These are phyloP conservation scores for Chrysodeixis includens DNA, from an alignment of 2,888 invertebrate species.

Conservation along the genomic window DNA sequence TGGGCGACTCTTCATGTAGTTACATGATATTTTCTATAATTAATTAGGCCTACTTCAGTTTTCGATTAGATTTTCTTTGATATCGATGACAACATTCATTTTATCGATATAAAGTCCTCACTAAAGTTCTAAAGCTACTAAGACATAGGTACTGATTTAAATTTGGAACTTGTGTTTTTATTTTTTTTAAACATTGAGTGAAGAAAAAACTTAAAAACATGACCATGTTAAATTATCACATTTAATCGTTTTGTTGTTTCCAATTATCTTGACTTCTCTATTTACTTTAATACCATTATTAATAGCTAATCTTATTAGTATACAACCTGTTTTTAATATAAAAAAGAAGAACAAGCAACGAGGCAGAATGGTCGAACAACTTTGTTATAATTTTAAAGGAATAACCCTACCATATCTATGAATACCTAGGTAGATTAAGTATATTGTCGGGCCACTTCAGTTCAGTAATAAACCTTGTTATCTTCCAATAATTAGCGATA, in stretches of 20 bases:
- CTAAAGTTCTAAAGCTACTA: not conserved
- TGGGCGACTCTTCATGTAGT: constrained; percentile 37
- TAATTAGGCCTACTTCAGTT: constrained; percentile 8
- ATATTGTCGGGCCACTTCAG: constrained; percentile 79
- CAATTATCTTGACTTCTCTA: not conserved
- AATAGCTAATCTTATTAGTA: not conserved
- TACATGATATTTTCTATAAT: constrained; percentile 12
- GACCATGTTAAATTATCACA: not conserved
- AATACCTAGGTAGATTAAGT: constrained; percentile 61
- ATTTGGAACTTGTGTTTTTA: not conserved
- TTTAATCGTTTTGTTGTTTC: not conserved
- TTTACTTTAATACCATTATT: not conserved
- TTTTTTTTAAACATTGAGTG: not conserved
- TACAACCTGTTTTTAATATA: not conserved
- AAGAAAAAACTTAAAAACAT: not conserved
- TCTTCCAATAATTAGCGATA: constrained; percentile 88
- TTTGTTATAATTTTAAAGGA: constrained; percentile 20
- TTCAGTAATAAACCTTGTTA: constrained; percentile 82
- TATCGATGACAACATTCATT: not conserved
- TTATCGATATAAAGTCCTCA: not conserved
- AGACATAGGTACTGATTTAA: not conserved
- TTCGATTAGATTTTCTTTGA: constrained; percentile 5
- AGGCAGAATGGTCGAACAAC: not conserved
- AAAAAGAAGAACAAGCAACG: not conserved
- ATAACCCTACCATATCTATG: constrained; percentile 54